Conservation (phyloP, 2,113 vertebrate genomes). For the Lagopus leucura region DNA sequence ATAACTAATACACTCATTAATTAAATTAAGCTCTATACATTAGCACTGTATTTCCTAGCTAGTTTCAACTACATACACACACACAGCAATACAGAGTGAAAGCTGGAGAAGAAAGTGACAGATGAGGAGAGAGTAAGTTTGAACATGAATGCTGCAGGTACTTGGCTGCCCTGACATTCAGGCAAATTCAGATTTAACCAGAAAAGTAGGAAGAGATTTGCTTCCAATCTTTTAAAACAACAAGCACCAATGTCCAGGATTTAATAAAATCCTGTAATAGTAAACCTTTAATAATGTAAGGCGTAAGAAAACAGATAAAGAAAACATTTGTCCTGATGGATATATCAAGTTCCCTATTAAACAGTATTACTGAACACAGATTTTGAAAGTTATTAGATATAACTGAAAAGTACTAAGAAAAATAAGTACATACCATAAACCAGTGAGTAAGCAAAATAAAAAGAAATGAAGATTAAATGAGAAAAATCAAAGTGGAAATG, state of each 20-base stretch:
- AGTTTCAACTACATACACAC: background rate
- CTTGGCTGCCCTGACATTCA: background rate
- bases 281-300: background rate
- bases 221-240: background rate
- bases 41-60: background rate
- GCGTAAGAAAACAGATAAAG: background rate
- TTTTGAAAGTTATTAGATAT: background rate
- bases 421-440: conserved; percentile 68
- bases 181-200: background rate
- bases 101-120: background rate
- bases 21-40: background rate
- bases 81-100: background rate
- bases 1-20: background rate
- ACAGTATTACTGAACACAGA: background rate
- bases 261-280: background rate
- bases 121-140: background rate
- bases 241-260: background rate
- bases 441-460: conserved; percentile 70
- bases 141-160: background rate
- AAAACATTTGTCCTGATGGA: background rate
- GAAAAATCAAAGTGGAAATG: conserved; percentile 17
- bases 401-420: conserved; percentile 12
- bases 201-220: conserved; percentile 5
- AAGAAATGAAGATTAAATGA: conserved; percentile 56
- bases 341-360: background rate